These are phyloP conservation scores for Gortyna flavago DNA, from an alignment of 2,888 invertebrate genomes.

Conservation along the genomic window DNA sequence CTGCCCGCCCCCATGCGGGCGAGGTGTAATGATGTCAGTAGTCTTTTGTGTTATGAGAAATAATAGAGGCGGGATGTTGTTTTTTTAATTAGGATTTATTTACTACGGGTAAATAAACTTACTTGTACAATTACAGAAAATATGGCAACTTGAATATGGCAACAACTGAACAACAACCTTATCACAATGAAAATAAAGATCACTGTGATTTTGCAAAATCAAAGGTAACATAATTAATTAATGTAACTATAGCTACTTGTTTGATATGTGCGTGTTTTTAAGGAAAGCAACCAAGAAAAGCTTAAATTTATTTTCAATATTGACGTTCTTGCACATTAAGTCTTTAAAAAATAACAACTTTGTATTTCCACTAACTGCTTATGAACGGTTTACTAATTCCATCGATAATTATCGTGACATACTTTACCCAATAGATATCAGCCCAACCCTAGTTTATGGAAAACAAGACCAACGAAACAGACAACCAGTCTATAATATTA, in stretches of 20 bases:
- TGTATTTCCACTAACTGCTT: not conserved
- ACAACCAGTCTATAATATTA: constrained; percentile 33
- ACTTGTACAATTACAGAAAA: not conserved
- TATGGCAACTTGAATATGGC: no score
- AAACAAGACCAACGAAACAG: constrained; percentile 5
- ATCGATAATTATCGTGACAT: not conserved
- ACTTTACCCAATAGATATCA: not conserved
- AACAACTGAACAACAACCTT: no score
- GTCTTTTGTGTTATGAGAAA: constrained; percentile 64
- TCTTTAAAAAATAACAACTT: not conserved
- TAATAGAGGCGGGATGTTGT: constrained; percentile 44
- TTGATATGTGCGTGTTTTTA: no score
- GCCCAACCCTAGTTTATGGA: constrained; percentile 28
- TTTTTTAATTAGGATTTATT: constrained; percentile 43
- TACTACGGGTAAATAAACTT: not conserved
- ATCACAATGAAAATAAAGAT: no score
- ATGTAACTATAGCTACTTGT: no score
- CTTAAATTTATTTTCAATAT: not conserved
- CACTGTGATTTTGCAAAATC: no score
- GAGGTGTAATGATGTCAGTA: constrained; percentile 63
- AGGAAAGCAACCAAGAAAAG: no score
- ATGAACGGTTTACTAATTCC: constrained; percentile 1
- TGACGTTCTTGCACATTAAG: not conserved
- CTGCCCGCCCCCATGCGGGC: constrained; percentile 80
- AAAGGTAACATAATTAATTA: no score